phyloP scores from a whole-genome alignment of 1,140 invertebrate species.

The Rhagoletis zephyria region DNA sequence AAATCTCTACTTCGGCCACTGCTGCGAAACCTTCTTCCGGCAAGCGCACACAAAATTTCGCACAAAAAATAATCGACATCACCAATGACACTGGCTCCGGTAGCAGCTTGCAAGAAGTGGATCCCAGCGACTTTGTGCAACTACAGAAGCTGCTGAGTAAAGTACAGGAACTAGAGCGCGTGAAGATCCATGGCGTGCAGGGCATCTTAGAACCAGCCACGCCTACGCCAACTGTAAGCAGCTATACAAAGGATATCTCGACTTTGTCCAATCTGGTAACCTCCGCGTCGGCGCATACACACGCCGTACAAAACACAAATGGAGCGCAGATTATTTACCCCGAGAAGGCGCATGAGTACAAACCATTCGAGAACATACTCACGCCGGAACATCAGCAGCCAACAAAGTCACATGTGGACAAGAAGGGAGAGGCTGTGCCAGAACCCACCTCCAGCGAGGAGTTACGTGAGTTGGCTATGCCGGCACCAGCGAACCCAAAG shows the following conservation, averaged over 20 bases:
- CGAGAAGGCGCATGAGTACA: slow-evolving; percentile 54
- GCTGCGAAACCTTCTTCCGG: slow-evolving; percentile 59
- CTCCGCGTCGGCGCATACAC: slow-evolving; percentile 66
- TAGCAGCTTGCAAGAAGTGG: slow-evolving; percentile 62
- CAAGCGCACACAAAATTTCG: slow-evolving; percentile 45
- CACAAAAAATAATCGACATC: slow-evolving; percentile 61
- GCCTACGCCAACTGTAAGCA: slow-evolving; percentile 48
- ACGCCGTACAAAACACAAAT: slow-evolving; percentile 64
- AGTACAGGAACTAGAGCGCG: slow-evolving; percentile 71
- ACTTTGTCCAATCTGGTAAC: slow-evolving; percentile 59
- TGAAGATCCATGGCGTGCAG: slow-evolving; percentile 61
- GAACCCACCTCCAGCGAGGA: slow-evolving; percentile 65
- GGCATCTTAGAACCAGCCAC: slow-evolving; percentile 22
- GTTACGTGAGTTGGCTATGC: slow-evolving; percentile 64
- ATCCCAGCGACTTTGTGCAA: slow-evolving; percentile 70
- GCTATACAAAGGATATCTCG: not conserved
- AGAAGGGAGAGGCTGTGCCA: not conserved
- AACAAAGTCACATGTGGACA: not conserved
- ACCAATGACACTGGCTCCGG: slow-evolving; percentile 62
- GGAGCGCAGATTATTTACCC: slow-evolving; percentile 67
- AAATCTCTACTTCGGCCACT: slow-evolving; percentile 68
- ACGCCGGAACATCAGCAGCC: slow-evolving; percentile 59
- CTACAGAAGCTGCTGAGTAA: slow-evolving; percentile 70
- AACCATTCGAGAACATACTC: slow-evolving; percentile 52
- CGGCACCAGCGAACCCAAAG: slow-evolving; percentile 63